phyloP scores from a whole-genome alignment of 2,113 vertebrate species.

The Cyanocitta stelleri region DNA sequence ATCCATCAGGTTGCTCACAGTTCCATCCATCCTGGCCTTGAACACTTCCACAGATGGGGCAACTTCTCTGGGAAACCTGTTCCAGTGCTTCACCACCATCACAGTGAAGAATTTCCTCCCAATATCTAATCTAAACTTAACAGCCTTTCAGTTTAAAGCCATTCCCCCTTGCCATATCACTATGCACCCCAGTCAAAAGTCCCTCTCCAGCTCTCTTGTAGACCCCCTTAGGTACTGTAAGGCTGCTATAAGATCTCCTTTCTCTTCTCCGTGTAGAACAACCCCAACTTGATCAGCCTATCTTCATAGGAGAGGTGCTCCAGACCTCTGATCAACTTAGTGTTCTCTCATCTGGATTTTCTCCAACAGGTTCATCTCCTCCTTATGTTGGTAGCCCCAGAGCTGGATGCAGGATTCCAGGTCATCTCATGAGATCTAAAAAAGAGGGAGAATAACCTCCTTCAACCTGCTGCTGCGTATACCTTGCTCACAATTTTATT shows the following conservation, averaged over 20 bases:
- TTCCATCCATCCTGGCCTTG: background rate
- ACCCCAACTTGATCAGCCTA: rapidly evolving
- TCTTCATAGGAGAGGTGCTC: background rate
- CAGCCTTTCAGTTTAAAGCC: background rate
- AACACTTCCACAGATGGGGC: background rate
- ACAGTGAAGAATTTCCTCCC: background rate
- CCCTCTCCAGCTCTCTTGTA: background rate
- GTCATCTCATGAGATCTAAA: background rate
- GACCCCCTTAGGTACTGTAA: background rate
- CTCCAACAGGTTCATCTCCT: background rate
- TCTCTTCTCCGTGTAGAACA: background rate
- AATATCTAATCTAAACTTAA: background rate
- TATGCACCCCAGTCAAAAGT: background rate
- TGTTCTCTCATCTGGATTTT: background rate
- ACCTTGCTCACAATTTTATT: background rate
- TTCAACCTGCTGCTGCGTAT: background rate
- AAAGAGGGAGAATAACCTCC: background rate
- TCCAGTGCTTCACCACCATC: background rate
- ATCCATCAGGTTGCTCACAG: background rate
- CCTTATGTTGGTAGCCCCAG: background rate
- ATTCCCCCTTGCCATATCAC: background rate
- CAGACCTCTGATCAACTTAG: background rate
- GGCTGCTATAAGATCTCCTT: background rate
- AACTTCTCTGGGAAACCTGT: background rate
- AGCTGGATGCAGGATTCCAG: background rate